Percentiles rank a stretch among this genome's conserved stretches.
Evolutionary conservation across 2,113 vertebrate genomes (phyloP).

Genomic region (Galemys pyrenaicus): DNA sequence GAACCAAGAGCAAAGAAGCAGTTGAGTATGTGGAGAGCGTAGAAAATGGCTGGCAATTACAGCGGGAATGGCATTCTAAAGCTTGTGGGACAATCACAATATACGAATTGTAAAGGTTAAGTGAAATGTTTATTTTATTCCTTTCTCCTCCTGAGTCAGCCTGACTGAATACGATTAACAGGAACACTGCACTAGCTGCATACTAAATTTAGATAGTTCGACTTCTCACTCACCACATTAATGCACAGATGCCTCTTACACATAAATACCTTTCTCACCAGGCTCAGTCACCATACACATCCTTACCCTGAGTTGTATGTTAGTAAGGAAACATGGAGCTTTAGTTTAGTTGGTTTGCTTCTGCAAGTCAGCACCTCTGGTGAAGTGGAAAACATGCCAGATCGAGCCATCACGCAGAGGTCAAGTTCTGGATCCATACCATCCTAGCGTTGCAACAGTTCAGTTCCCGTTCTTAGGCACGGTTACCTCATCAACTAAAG

Average conservation of each 20-base stretch:
- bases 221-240: conserved; percentile 64
- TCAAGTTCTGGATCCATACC: not conserved
- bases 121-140: conserved; percentile 79
- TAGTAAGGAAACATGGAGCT: not conserved
- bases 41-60: conserved; percentile 30
- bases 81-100: conserved; percentile 66
- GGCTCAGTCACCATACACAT: not conserved
- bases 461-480: not conserved
- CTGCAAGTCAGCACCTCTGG: not conserved
- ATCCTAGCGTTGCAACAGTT: not conserved
- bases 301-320: not conserved
- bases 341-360: not conserved
- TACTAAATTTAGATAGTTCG: conserved; percentile 76
- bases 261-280: conserved; percentile 56
- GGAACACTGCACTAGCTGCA: conserved; percentile 65
- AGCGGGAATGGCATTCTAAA: conserved; percentile 25
- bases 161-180: conserved; percentile 77
- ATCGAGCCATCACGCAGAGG: not conserved
- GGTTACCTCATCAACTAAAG: not conserved
- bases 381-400: not conserved
- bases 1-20: not conserved
- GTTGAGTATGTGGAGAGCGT: conserved; percentile 6
- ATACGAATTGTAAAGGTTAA: conserved; percentile 76
- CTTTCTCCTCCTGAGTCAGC: conserved; percentile 70
- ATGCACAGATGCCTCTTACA: conserved; percentile 57